These are phyloP conservation scores for Mugil cephalus DNA, from an alignment of 2,113 vertebrate genomes.

Conservation along the genomic window DNA sequence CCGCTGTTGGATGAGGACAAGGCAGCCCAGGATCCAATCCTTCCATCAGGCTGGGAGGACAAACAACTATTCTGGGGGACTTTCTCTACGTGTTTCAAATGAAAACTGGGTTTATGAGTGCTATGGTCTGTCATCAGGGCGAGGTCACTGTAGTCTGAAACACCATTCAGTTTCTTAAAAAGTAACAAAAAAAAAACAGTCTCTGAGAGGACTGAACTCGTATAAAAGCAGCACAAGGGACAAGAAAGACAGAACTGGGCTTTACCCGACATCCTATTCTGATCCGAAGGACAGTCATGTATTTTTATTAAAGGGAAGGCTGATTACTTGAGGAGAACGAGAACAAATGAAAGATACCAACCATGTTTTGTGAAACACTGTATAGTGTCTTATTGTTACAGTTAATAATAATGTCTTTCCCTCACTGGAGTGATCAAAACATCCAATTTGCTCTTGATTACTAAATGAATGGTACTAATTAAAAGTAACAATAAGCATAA, in stretches of 20 bases:
- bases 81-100: neutral
- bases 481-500: neutral
- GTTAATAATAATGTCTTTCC: too few species aligned
- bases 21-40: too few species aligned
- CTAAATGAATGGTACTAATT: neutral
- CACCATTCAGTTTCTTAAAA: conserved; percentile 2
- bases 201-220: neutral
- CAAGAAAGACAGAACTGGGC: neutral
- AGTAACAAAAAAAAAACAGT: conserved; percentile 3
- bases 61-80: neutral
- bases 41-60: conserved; percentile 12
- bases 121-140: neutral
- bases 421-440: too few species aligned
- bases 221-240: neutral
- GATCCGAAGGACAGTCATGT: too few species aligned
- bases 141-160: neutral
- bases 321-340: too few species aligned
- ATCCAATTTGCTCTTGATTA: neutral
- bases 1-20: too few species aligned
- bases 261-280: neutral
- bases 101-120: neutral
- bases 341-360: too few species aligned
- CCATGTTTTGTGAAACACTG: too few species aligned
- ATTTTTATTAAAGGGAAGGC: neutral
- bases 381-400: too few species aligned